Evolutionary conservation across 2,797 vertebrate species (phyloP).

Genomic region (Sebastes kiyomatsui): DNA sequence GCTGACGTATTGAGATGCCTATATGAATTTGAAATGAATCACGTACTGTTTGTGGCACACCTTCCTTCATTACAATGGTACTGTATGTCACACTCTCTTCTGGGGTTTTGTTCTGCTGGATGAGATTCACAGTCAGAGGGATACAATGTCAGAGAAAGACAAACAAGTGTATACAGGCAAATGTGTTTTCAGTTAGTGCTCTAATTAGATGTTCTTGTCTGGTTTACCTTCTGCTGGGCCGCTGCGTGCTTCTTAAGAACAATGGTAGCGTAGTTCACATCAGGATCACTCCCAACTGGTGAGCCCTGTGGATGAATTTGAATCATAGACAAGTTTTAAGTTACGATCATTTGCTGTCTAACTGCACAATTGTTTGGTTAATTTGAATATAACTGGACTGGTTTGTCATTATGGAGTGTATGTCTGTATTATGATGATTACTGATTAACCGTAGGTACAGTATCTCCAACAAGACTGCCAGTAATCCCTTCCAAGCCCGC

Average conservation of each 20-base stretch:
- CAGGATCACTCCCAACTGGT: neutral
- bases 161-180: neutral
- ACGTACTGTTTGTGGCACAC: neutral
- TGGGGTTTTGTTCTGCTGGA: neutral
- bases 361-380: neutral
- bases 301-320: neutral
- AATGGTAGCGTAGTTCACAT: slow-evolving; percentile 1
- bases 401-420: neutral
- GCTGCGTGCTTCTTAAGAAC: neutral
- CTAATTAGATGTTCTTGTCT: neutral
- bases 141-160: neutral
- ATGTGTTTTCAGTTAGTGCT: neutral
- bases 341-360: neutral
- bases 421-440: neutral
- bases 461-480: neutral
- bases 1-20: neutral
- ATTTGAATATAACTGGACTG: neutral
- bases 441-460: neutral
- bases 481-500: neutral
- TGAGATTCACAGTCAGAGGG: neutral
- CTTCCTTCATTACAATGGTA: neutral
- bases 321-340: neutral
- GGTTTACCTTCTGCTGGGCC: neutral
- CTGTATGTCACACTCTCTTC: slow-evolving; percentile 17
- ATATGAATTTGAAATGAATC: neutral